Evolutionary conservation across 2,113 vertebrate genomes (phyloP).

Genomic region (Aviceda subcristata): DNA sequence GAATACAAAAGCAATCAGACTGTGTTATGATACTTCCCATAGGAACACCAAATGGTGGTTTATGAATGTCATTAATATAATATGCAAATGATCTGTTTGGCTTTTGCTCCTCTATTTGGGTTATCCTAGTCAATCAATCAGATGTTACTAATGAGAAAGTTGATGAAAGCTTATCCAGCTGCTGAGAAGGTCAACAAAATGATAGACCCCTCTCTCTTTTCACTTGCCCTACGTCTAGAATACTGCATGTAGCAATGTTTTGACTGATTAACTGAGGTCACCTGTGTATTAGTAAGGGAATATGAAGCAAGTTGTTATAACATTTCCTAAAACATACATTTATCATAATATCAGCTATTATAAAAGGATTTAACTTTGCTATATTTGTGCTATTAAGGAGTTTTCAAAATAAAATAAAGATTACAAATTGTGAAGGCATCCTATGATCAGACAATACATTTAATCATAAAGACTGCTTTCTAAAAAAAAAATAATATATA

Average conservation of each 20-base stretch:
- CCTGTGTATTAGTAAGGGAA: background rate
- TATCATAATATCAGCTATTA: background rate
- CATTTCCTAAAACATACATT: background rate
- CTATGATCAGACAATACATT: background rate
- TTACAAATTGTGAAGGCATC: background rate
- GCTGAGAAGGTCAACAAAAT: slow-evolving; percentile 13
- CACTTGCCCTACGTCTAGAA: background rate
- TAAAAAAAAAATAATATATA: background rate
- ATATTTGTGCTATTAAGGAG: background rate
- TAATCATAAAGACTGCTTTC: background rate
- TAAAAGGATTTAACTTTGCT: background rate
- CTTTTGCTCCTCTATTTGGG: background rate
- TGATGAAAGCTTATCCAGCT: slow-evolving; percentile 39
- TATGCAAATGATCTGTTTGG: slow-evolving; percentile 59
- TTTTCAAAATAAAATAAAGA: background rate
- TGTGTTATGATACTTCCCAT: slow-evolving; percentile 12
- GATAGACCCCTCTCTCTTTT: background rate
- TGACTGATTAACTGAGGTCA: slow-evolving; percentile 8
- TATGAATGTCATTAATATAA: slow-evolving; percentile 63
- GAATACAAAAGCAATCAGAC: slow-evolving; percentile 15
- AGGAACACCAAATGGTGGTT: slow-evolving; percentile 50
- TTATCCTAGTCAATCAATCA: slow-evolving; percentile 57
- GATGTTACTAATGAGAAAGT: slow-evolving; percentile 39
- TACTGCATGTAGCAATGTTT: background rate
- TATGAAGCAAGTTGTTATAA: background rate